Base-by-base conservation (phyloP, 1,140 invertebrate genomes). In the Apis florea region DNA sequence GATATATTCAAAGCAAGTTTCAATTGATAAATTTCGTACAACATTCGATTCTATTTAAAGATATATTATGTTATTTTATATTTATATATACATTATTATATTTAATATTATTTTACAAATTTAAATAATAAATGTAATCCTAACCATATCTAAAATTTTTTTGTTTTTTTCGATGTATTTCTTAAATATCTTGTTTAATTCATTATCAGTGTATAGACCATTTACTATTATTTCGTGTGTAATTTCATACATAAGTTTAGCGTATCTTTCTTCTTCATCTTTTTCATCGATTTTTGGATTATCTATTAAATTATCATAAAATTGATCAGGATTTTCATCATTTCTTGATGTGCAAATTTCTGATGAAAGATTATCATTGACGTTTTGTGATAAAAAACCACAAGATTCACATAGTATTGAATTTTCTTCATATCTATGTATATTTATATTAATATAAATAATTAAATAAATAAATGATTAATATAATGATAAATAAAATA, bases 151-250 rank as follows among this genome's bases (percentile, higher is more conserved):
- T 54, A 94, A 84, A 77, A 88, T 54, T 63, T 82, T 80, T 26
- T 88, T 89, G 82, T 93, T 92, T 63, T 81, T 90, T 53, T 93
- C 88, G 0, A 94, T 79, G 80, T 95, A 94, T 53, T 88, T 91
- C 56, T 90, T 89, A 63, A 94, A 94, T 15, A 94, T 89, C 66
- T 88, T 84, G 79, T 92, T 92, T 17, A 95, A 87, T 59, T 94
- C 93, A 73, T 91, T 90, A 78, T 95, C 94, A 6, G 93, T 94
- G 79, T 94, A 94, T 3, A 94, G 85, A 15, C 92, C 93, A 88
- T 92, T 93, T 15, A 90, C 84, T 49, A 95, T 91, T 77, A 95
- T 94, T 79, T 95, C 94, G 82, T 93, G 91, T 0, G 94, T 95
- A 53, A 95, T 94, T 21, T 94, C 93, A n/a, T 94, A 94, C 1